Evolutionary conservation across 2,797 vertebrate genomes (phyloP).

Genomic region (Sebastes flavidus): DNA sequence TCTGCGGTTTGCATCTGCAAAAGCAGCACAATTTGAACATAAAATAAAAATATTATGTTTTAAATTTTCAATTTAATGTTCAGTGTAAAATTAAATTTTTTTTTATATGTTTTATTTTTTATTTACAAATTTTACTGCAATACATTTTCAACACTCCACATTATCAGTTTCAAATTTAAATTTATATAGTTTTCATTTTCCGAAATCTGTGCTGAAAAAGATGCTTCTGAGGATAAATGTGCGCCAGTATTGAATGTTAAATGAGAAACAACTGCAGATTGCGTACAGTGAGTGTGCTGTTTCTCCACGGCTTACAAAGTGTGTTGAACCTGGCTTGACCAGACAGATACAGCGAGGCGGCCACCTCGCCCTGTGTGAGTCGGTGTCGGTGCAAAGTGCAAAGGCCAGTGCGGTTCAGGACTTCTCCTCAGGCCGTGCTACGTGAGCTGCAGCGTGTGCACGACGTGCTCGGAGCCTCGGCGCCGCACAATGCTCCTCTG

Average conservation of each 20-base stretch:
- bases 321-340: slow-evolving; percentile 38
- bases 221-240: background rate
- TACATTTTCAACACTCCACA: fast-evolving
- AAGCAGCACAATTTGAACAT: background rate
- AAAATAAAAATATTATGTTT: background rate
- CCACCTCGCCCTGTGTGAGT: slow-evolving; percentile 52
- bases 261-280: background rate
- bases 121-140: background rate
- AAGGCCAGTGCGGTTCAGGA: slow-evolving; percentile 62
- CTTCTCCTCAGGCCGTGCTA: slow-evolving; percentile 53
- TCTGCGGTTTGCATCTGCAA: background rate
- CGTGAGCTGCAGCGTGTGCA: slow-evolving; percentile 60
- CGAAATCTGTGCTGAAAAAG: too few relatives aligned
- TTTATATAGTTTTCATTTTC: background rate
- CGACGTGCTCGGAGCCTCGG: slow-evolving; percentile 51
- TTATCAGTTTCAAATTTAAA: background rate
- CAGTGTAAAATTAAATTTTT: background rate
- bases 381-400: slow-evolving; percentile 62
- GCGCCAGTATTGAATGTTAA: background rate
- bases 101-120: background rate
- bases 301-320: slow-evolving; percentile 6
- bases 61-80: background rate
- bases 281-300: slow-evolving; percentile 18
- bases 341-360: slow-evolving; percentile 39
- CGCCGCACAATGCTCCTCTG: slow-evolving; percentile 78